Percentiles rank a stretch among this genome's conserved stretches.
These are phyloP conservation scores for rat (Rattus norvegicus) DNA, from an alignment of 2,113 vertebrate genomes.

Conservation along the genomic window GRCr8 NC_086030.1:43749501-43750000, in stretches of 20 bases:
- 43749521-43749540: conserved; percentile 14
- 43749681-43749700: background rate
- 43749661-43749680: conserved; percentile 74
- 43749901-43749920: background rate
- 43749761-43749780: conserved; percentile 63
- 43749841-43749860: conserved; percentile 47
- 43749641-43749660: conserved; percentile 36
- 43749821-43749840: conserved; percentile 10
- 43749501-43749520: background rate
- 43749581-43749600: conserved; percentile 58
- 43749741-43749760: conserved; percentile 63
- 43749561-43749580: background rate
- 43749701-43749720: conserved; percentile 47
- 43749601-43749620: conserved; percentile 36
- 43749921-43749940: background rate
- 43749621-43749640: conserved; percentile 44
- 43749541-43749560: conserved; percentile 30
- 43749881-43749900: background rate
- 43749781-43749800: conserved; percentile 28
- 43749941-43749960: background rate
- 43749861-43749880: background rate
- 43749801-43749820: background rate
- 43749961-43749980: accelerated
- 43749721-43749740: conserved; percentile 60
- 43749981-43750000: background rate